Conservation (phyloP, 2,888 invertebrate species). For the Diadromus collaris region DNA sequence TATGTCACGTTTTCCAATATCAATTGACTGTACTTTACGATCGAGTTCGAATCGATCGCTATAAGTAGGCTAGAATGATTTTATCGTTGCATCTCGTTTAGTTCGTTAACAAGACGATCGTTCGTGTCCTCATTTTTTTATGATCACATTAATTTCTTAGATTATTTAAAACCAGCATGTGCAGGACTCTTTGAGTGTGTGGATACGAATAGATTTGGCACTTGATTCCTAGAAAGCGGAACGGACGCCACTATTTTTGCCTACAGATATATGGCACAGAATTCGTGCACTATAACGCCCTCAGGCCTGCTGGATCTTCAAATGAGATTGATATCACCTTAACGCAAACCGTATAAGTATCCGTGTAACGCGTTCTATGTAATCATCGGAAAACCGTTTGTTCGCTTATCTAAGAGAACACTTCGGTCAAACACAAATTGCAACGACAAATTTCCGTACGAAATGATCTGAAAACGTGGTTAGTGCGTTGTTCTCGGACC, state of each 20-base stretch:
- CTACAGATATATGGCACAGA: neutral
- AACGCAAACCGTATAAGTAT: too few species aligned
- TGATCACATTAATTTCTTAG: neutral
- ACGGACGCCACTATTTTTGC: constrained; percentile 13
- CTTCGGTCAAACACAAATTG: neutral
- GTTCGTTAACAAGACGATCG: neutral
- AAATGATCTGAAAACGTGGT: constrained; percentile 1
- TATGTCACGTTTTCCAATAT: neutral
- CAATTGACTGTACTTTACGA: neutral
- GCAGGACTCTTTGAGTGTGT: neutral
- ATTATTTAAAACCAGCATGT: neutral
- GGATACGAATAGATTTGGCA: constrained; percentile 28
- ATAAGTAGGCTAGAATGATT: neutral
- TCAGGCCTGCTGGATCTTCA: too few species aligned
- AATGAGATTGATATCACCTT: too few species aligned
- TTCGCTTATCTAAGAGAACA: neutral
- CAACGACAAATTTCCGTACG: neutral
- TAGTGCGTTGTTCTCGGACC: constrained; percentile 12
- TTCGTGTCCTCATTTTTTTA: neutral
- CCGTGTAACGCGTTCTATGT: neutral
- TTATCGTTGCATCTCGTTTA: neutral
- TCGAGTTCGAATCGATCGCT: neutral
- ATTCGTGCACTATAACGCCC: neutral
- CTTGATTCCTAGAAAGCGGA: constrained; percentile 50
- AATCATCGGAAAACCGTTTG: neutral